Evolutionary conservation across 2,113 vertebrate genomes (phyloP).

Genomic region (Brachyhypopomus occidentalis): DNA sequence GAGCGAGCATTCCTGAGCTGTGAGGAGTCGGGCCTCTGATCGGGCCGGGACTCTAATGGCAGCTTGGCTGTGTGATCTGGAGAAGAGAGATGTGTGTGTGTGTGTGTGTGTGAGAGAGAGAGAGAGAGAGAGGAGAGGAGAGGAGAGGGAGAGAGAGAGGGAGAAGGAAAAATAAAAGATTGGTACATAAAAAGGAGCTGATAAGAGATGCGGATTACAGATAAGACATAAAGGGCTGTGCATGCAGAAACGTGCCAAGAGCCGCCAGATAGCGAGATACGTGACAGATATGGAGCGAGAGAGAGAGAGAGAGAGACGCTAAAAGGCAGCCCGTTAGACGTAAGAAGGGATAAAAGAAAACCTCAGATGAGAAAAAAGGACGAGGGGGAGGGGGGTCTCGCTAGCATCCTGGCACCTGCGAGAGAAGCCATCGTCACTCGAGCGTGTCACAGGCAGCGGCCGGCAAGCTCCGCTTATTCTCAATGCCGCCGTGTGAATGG

Average conservation of each 20-base stretch:
- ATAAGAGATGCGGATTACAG: constrained; percentile 71
- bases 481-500: constrained; percentile 71
- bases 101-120: constrained; percentile 4
- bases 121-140: constrained; percentile 11
- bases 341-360: constrained; percentile 18
- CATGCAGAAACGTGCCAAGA: constrained; percentile 73
- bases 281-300: constrained; percentile 59
- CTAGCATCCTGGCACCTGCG: constrained; percentile 67
- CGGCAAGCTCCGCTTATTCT: constrained; percentile 73
- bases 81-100: not conserved
- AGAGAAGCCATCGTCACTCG: constrained; percentile 58
- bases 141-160: not conserved
- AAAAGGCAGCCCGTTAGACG: constrained; percentile 31
- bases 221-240: constrained; percentile 74
- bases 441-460: constrained; percentile 44
- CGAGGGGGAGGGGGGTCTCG: not conserved
- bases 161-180: constrained; percentile 51
- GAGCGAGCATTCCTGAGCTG: constrained; percentile 39
- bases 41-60: constrained; percentile 9
- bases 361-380: constrained; percentile 31
- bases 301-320: constrained; percentile 19
- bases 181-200: constrained; percentile 68
- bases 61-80: constrained; percentile 28
- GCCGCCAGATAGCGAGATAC: constrained; percentile 67
- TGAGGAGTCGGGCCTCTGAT: constrained; percentile 22